Conservation (phyloP, 2,113 vertebrate genomes). For the Proteles cristata region DNA sequence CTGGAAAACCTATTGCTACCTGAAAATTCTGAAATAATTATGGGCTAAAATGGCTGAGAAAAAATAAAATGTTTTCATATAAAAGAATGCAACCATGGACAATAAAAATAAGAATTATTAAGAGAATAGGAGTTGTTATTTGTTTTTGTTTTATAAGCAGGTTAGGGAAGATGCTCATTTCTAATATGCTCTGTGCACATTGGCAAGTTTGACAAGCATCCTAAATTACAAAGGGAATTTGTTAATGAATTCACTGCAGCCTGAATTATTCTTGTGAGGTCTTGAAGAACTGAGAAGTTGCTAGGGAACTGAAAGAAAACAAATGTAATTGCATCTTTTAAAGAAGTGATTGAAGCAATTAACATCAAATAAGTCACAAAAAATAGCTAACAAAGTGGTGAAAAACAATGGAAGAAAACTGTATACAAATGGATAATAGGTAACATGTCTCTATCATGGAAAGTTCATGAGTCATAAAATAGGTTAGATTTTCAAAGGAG, state of each 20-base stretch:
- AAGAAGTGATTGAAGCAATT: conserved; percentile 64
- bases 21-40: background rate
- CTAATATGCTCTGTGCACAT: background rate
- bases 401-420: conserved; percentile 43
- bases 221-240: conserved; percentile 48
- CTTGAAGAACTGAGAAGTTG: conserved; percentile 59
- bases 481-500: background rate
- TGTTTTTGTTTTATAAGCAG: conserved; percentile 16
- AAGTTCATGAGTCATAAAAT: background rate
- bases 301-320: conserved; percentile 62
- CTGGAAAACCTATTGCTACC: background rate
- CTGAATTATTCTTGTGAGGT: conserved; percentile 49
- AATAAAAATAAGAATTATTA: conserved; percentile 13
- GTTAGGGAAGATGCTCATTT: conserved; percentile 41
- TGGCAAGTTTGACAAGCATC: conserved; percentile 48
- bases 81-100: background rate
- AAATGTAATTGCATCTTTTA: conserved; percentile 61
- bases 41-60: background rate
- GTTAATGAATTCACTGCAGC: conserved; percentile 59
- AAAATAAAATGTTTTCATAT: background rate
- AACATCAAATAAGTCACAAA: conserved; percentile 59
- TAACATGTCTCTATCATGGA: background rate
- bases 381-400: conserved; percentile 25
- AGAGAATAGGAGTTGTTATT: background rate
- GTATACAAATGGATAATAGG: background rate